Conservation (phyloP, 2,113 vertebrate genomes). For the Datnioides undecimradiatus region DNA sequence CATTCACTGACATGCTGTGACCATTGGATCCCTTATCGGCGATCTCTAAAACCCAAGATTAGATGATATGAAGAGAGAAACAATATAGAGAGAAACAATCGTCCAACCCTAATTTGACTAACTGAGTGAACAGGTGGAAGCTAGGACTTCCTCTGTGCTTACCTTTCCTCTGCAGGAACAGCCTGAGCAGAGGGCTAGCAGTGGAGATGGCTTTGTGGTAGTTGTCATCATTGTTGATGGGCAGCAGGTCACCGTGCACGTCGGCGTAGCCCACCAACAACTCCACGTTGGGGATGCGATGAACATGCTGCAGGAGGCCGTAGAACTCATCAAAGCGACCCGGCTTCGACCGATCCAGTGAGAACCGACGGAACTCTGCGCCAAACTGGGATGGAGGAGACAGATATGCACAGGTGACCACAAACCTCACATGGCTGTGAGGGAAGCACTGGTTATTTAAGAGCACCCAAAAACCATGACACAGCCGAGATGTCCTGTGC, state of each 20-base stretch:
- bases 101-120: too few species aligned
- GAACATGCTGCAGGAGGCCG: constrained; percentile 96
- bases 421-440: neutral
- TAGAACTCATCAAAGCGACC: constrained; percentile 98
- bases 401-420: neutral
- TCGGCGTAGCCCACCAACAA: constrained; percentile 96
- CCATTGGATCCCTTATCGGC: too few species aligned
- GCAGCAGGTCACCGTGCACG: constrained; percentile 95
- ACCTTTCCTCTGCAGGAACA: constrained; percentile 99
- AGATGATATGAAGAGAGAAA: too few species aligned
- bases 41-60: too few species aligned
- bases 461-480: neutral
- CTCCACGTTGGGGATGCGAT: constrained; percentile 96
- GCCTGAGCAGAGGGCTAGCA: constrained; percentile 92
- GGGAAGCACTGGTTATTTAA: neutral
- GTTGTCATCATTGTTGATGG: constrained; percentile 99
- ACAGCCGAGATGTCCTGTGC: neutral
- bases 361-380: constrained; percentile 98
- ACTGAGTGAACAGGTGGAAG: constrained; percentile 7
- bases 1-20: too few species aligned
- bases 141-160: constrained; percentile 57
- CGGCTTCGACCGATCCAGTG: constrained; percentile 95
- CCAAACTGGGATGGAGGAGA: constrained; percentile 88
- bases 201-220: constrained; percentile 97
- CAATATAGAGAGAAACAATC: too few species aligned